Conservation (phyloP, 2,888 invertebrate species). For the Heliconius hortense region DNA sequence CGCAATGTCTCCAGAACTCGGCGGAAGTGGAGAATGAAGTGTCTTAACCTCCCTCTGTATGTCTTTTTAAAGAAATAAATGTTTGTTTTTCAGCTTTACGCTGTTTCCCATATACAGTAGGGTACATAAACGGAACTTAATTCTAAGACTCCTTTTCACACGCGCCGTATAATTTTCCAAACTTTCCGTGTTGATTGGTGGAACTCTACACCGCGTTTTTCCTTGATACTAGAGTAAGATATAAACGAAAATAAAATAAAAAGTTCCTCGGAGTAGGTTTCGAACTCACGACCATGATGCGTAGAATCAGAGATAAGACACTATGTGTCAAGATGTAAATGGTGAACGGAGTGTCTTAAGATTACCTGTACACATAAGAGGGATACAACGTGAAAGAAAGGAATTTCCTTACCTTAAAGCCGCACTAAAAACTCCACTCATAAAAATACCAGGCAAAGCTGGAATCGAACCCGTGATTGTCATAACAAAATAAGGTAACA, state of each 20-base stretch:
- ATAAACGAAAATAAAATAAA: too few relatives aligned
- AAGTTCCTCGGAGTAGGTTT: too few relatives aligned
- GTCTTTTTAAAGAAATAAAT: too few relatives aligned
- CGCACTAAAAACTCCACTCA: constrained; percentile 93
- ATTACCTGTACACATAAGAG: neutral
- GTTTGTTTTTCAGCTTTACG: neutral
- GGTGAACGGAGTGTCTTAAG: neutral
- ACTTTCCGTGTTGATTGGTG: too few relatives aligned
- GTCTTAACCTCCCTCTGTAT: too few relatives aligned
- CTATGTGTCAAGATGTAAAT: neutral
- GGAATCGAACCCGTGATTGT: constrained; percentile 87
- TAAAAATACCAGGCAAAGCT: constrained; percentile 91
- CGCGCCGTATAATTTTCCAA: neutral
- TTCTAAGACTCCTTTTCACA: neutral
- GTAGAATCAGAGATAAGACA: neutral
- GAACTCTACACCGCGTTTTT: too few relatives aligned
- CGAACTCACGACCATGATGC: neutral
- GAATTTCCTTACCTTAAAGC: constrained; percentile 85
- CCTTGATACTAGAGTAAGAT: neutral
- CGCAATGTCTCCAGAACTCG: too few relatives aligned
- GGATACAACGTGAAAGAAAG: neutral
- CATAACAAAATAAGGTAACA: constrained; percentile 92
- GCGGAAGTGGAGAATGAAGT: too few relatives aligned
- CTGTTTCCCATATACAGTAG: neutral
- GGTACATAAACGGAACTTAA: neutral